Evolutionary conservation across 1,140 invertebrate genomes (phyloP), one percentile per base, ranked within the genome.

Genomic region (Helicoverpa zea): DNA sequence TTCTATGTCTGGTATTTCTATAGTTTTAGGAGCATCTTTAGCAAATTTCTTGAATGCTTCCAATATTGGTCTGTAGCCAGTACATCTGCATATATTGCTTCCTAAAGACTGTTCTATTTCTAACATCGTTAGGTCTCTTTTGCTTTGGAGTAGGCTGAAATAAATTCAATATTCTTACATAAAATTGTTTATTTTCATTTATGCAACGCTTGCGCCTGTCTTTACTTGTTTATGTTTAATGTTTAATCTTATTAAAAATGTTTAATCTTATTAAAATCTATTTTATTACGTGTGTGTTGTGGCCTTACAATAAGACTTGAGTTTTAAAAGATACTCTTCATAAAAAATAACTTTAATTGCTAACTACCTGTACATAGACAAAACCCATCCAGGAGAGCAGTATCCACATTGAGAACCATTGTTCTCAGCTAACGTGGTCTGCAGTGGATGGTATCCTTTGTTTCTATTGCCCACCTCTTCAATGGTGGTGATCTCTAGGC

Each of bases 361-460:
- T 54, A 1, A 61, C 77, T 68, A 90, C 94, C 97, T 97, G 90
- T 98, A 97, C 97, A 98, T 97, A 83, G 97, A 97, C 98, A 98
- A 98, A 18, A 98, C 96, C 96, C 98, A 98, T 43, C 97, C 98
- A 14, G 98, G 96, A 11, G 96, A 97, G 85, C 98, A 98, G 91
- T 96, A 98, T 2, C 98, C 98, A 88, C 97, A 98, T 91, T 98
- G 97, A 0, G 97, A 97, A 7, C 97, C 98, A 91, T 97, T 97
- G 87, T 97, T 96, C 76, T 96, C 95, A 1, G 97, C 97, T 51
- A 98, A 87, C 18, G 96, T 90, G 63, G 96, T 96, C 94, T 98
- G 97, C 61, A 98, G 93, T 2, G 96, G 94, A 89, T 98, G 97
- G 91, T 98, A 98, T 11, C 97, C 97, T 14, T 93, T 94, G 77